phyloP scores from a whole-genome alignment of 2,113 vertebrate genomes.

The Emydura subglobosa region DNA sequence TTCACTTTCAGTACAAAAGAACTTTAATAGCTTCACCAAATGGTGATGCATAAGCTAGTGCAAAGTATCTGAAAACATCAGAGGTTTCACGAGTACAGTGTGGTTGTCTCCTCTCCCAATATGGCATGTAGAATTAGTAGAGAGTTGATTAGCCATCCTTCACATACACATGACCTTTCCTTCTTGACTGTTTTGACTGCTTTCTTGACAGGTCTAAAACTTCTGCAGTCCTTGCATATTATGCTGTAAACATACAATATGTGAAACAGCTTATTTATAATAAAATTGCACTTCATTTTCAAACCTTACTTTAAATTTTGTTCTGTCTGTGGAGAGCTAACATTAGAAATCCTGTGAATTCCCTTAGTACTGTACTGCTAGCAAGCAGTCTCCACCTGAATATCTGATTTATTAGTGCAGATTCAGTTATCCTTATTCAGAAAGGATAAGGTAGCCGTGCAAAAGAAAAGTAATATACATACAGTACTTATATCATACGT shows the following conservation, averaged over 20 bases:
- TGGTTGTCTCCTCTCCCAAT: slow-evolving; percentile 1
- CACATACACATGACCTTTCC: background rate
- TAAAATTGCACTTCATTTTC: background rate
- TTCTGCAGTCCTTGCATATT: background rate
- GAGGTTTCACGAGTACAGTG: slow-evolving; percentile 18
- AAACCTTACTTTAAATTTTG: background rate
- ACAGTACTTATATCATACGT: fast-evolving
- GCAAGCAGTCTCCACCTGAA: background rate
- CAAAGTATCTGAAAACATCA: background rate
- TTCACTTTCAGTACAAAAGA: slow-evolving; percentile 14
- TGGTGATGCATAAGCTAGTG: background rate
- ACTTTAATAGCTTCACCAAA: background rate
- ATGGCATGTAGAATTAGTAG: background rate
- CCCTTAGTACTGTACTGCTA: background rate
- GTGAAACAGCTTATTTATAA: background rate
- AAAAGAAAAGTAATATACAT: fast-evolving
- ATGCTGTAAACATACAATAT: slow-evolving; percentile 15
- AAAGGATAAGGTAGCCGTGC: background rate
- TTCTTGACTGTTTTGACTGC: slow-evolving; percentile 1
- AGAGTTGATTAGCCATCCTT: background rate
- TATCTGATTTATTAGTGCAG: background rate
- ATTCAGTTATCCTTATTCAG: background rate
- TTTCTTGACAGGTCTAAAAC: background rate
- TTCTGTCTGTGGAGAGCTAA: background rate
- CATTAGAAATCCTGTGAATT: background rate